These are phyloP conservation scores for Drosophila takahashii DNA, from an alignment of 1,140 invertebrate species.

Conservation along the genomic window DNA sequence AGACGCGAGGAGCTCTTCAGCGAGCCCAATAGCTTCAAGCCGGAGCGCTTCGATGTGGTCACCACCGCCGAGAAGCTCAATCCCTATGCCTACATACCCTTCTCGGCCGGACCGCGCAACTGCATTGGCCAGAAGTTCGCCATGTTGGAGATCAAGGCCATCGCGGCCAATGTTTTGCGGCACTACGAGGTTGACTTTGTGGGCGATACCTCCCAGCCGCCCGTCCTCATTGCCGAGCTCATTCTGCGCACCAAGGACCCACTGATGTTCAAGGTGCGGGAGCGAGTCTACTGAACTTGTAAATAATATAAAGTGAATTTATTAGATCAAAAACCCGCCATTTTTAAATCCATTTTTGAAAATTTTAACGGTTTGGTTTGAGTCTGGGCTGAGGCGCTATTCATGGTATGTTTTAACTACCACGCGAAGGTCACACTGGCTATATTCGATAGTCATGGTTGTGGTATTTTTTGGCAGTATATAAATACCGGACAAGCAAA, in stretches of 20 bases:
- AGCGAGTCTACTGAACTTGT: slow-evolving; percentile 49
- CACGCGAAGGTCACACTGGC: no score
- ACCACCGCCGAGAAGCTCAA: slow-evolving; percentile 84
- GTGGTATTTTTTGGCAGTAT: no score
- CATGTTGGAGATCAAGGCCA: slow-evolving; percentile 90
- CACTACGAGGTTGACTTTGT: slow-evolving; percentile 86
- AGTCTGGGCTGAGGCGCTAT: not conserved
- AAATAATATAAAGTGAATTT: slow-evolving; percentile 6
- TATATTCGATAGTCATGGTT: no score
- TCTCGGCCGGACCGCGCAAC: slow-evolving; percentile 88
- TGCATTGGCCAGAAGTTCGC: slow-evolving; percentile 93
- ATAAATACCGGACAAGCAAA: no score
- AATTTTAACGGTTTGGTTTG: not conserved
- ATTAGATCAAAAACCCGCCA: no score
- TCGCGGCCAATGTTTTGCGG: slow-evolving; percentile 88
- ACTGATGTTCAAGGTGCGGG: slow-evolving; percentile 74
- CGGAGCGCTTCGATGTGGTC: slow-evolving; percentile 89
- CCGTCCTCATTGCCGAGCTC: slow-evolving; percentile 84
- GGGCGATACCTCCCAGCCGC: slow-evolving; percentile 77
- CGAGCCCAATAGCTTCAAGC: slow-evolving; percentile 88
- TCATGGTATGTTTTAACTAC: no score
- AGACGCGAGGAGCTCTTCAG: slow-evolving; percentile 86
- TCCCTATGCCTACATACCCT: slow-evolving; percentile 87
- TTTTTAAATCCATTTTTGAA: not conserved
- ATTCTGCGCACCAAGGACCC: slow-evolving; percentile 84